These are phyloP conservation scores for Carpatolechia fugitivella DNA, from an alignment of 2,888 invertebrate genomes.

Conservation along the genomic window DNA sequence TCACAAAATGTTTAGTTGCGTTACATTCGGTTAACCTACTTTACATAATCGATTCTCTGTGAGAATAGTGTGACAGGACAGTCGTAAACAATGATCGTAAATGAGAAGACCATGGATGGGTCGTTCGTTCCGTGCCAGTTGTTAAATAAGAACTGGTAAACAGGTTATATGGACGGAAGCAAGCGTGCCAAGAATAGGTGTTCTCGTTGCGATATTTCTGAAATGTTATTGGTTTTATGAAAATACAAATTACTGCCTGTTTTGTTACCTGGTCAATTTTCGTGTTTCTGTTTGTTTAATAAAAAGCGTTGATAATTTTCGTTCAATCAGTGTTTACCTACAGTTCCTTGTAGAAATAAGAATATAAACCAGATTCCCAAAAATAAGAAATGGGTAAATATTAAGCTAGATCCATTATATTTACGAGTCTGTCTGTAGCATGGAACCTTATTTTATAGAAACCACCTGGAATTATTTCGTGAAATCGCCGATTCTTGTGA, in stretches of 20 bases:
- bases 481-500: too few species aligned
- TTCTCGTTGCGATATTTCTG: neutral
- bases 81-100: constrained; percentile 10
- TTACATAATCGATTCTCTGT: constrained; percentile 7
- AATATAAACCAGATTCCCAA: too few species aligned
- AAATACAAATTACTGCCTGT: neutral
- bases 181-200: constrained; percentile 7
- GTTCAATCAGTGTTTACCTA: too few species aligned
- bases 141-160: constrained; percentile 5
- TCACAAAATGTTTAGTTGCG: neutral
- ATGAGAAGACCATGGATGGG: constrained; percentile 2
- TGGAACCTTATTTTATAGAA: too few species aligned
- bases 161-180: constrained; percentile 11
- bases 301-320: too few species aligned
- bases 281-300: neutral
- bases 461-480: too few species aligned
- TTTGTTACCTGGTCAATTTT: neutral
- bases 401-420: too few species aligned
- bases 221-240: neutral
- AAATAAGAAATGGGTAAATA: too few species aligned
- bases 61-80: constrained; percentile 1
- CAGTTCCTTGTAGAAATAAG: too few species aligned
- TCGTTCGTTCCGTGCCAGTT: constrained; percentile 6
- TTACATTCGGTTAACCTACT: neutral
- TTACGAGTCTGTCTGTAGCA: too few species aligned